phyloP scores from a whole-genome alignment of 1,140 invertebrate genomes.

The Plodia interpunctella region DNA sequence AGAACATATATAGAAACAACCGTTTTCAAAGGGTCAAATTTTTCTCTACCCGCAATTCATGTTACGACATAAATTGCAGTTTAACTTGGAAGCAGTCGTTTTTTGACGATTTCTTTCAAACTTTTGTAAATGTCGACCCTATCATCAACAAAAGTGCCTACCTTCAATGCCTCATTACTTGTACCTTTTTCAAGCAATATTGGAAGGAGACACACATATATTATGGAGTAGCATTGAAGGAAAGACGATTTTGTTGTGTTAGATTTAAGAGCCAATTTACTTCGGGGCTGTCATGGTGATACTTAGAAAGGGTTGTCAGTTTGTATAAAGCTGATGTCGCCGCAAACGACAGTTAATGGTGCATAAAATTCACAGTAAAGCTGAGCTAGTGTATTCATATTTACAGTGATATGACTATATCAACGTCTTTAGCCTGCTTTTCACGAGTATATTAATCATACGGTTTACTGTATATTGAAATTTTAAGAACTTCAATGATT shows the following conservation, averaged over 20 bases:
- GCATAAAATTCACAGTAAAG: constrained; percentile 54
- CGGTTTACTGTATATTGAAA: too few relatives aligned
- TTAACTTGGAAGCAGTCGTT: not conserved
- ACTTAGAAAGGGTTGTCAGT: constrained; percentile 50
- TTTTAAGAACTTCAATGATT: too few relatives aligned
- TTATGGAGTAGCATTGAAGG: constrained; percentile 21
- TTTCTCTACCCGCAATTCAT: not conserved
- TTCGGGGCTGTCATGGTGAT: constrained; percentile 15
- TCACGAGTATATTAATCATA: too few relatives aligned
- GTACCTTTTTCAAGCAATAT: constrained; percentile 32
- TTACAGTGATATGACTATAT: constrained; percentile 19
- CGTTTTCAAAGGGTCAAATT: too few relatives aligned
- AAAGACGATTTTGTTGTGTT: constrained; percentile 24
- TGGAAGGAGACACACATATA: constrained; percentile 33
- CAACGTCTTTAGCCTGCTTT: not conserved
- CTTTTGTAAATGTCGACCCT: constrained; percentile 21
- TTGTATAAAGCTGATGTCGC: constrained; percentile 51
- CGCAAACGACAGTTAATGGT: constrained; percentile 57
- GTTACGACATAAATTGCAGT: constrained; percentile 1
- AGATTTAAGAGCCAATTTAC: constrained; percentile 24
- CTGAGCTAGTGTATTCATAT: constrained; percentile 32
- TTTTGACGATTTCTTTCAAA: constrained; percentile 9
- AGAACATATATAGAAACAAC: too few relatives aligned
- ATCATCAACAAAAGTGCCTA: constrained; percentile 27
- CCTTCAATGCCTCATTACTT: constrained; percentile 36